Base-by-base conservation (phyloP, 2,113 vertebrate genomes). In the Hippocampus mohnikei region DNA sequence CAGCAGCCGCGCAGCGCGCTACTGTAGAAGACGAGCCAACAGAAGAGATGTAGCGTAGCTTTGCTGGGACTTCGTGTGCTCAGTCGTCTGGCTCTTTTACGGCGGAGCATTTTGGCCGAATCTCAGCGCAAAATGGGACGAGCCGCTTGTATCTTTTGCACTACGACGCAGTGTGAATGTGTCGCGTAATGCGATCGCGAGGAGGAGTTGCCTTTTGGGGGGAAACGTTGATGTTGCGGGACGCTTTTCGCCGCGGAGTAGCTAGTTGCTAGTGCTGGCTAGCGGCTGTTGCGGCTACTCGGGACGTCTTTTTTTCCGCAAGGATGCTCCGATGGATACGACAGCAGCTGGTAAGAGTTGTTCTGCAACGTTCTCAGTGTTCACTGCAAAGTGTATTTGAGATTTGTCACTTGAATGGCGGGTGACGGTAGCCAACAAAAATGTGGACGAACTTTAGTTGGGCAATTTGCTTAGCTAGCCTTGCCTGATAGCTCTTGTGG, bases 321-420 rank as follows among this genome's bases (percentile, higher is more conserved):
- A 93, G 93, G 91, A 96, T 97, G 95, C 92, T 95, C 82, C 95
- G 95, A 82, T 98, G 96, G 96, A 92, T 96, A 83, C 94, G 95
- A 81, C 95, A 96, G 90, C 96, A 97, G 94, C 93, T 98, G 96
- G 96, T 98, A 93, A 84, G 74, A 89, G 48, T n/a, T 1, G 33
- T 42, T 33, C 21, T 27, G 5, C 3, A 46, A 27, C 66, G 29
- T 75, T 66, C 7, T 75, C 7, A 55, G 62, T 27, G 41, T 46
- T 46, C n/a, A 21, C 61, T 5, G 21, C 37, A 23, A 42, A 64
- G 2, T 64, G 61, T 21, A 7, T 23, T 23, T 64, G 12, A 64
- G 13, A 13, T 5, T 0, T 1, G 9, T 5, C 23, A 21, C 20
- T 0, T 0, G 3, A 7, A 20, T 23, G 2, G 10, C 11, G n/a